A percentile compares a stretch with the other conserved stretches of the same genome.
Conservation (phyloP, 2,888 invertebrate genomes). For the Chironomus tentans region DNA sequence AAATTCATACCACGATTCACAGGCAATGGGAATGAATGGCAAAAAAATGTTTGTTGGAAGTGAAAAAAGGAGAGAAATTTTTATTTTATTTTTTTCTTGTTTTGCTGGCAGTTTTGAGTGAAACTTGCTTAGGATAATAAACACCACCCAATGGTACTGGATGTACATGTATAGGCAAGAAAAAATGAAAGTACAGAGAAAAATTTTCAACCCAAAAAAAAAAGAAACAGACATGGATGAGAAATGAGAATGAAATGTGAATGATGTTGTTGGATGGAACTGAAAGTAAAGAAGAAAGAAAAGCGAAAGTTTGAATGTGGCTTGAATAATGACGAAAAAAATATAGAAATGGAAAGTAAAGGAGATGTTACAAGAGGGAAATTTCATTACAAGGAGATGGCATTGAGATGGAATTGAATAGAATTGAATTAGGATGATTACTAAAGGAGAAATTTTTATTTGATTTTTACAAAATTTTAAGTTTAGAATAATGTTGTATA, state of each 20-base stretch:
- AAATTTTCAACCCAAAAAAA: no score
- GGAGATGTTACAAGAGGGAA: background rate
- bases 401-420: no score
- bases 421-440: no score
- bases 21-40: background rate
- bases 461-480: no score
- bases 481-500: no score
- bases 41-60: background rate
- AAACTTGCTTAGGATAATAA: slow-evolving; percentile 2
- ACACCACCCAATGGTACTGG: background rate
- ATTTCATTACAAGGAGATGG: no score
- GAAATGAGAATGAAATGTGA: no score
- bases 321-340: background rate
- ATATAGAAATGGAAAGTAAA: background rate
- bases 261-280: no score
- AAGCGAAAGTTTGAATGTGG: slow-evolving; percentile 9
- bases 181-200: no score
- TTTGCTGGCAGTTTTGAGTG: background rate
- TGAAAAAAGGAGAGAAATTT: background rate
- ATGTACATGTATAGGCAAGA: background rate
- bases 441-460: no score
- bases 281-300: background rate
- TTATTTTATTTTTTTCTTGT: background rate
- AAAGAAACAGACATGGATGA: no score
- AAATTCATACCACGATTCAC: slow-evolving; percentile 4